Conservation (phyloP, 2,888 invertebrate genomes). For the Cataglyphis rosenhaueri region DNA sequence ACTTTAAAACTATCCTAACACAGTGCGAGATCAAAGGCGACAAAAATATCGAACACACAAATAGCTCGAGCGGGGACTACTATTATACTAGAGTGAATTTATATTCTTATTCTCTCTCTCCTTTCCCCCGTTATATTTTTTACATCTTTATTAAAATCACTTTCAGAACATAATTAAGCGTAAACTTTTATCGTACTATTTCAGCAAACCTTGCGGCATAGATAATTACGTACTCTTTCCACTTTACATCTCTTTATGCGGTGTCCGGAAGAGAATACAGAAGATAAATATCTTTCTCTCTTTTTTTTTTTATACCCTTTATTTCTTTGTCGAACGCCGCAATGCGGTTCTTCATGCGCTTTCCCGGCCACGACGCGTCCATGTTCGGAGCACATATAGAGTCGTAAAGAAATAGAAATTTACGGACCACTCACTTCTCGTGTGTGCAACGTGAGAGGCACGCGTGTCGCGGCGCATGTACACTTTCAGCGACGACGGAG, state of each 20-base stretch:
- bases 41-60: constrained; percentile 38
- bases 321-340: constrained; percentile 34
- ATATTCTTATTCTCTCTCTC: neutral
- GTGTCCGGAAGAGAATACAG: neutral
- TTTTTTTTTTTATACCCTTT: neutral
- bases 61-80: constrained; percentile 7
- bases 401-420: constrained; percentile 51
- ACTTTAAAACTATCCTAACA: constrained; percentile 47
- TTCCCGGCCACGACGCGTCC: constrained; percentile 30
- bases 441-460: constrained; percentile 32
- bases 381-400: constrained; percentile 25
- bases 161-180: constrained; percentile 13
- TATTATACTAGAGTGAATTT: neutral
- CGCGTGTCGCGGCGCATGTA: constrained; percentile 37
- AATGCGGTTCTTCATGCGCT: constrained; percentile 42
- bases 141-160: constrained; percentile 20
- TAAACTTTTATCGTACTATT: neutral
- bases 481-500: constrained; percentile 15
- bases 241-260: neutral
- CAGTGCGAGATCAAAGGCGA: constrained; percentile 40
- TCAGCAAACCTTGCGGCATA: neutral
- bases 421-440: constrained; percentile 30
- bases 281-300: neutral
- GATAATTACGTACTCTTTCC: neutral
- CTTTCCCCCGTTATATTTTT: neutral